These are phyloP conservation scores for Chelonus insularis DNA, from an alignment of 1,140 invertebrate species.

Conservation along the genomic window DNA sequence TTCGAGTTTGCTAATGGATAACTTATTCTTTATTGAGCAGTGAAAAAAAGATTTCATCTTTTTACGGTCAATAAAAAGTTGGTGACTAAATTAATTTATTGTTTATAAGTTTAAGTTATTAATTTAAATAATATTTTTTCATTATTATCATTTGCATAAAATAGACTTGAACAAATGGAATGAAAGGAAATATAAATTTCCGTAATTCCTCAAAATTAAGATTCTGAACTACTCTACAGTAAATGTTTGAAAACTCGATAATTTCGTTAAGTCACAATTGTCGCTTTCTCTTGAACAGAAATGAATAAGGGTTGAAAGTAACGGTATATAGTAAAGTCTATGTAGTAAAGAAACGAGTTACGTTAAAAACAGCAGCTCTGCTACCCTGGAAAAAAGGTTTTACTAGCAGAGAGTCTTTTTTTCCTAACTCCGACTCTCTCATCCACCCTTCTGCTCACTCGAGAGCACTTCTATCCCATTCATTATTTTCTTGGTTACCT, in stretches of 20 bases:
- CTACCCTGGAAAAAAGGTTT: slow-evolving; percentile 13
- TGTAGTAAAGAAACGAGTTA: background rate
- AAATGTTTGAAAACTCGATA: slow-evolving; percentile 1
- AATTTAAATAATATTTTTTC: too few relatives aligned
- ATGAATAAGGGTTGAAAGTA: slow-evolving; percentile 2
- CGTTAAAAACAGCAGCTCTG: slow-evolving; percentile 5
- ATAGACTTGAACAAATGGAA: too few relatives aligned
- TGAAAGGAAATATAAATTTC: too few relatives aligned
- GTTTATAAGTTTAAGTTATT: too few relatives aligned
- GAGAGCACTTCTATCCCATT: slow-evolving; percentile 39
- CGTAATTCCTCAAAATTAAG: too few relatives aligned
- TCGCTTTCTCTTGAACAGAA: background rate
- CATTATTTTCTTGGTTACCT: slow-evolving; percentile 61
- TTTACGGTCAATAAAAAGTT: too few relatives aligned
- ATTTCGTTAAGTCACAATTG: background rate
- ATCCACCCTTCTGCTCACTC: slow-evolving; percentile 16
- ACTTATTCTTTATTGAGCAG: too few relatives aligned
- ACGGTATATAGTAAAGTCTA: background rate
- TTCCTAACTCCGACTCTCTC: slow-evolving; percentile 1
- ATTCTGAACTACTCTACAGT: background rate
- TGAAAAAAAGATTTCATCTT: too few relatives aligned
- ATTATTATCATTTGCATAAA: too few relatives aligned
- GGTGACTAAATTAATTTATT: too few relatives aligned
- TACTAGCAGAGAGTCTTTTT: background rate
- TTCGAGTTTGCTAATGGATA: too few relatives aligned